Evolutionary conservation across 2,888 invertebrate genomes (phyloP).

Genomic region (Chymomyza procnemis): DNA sequence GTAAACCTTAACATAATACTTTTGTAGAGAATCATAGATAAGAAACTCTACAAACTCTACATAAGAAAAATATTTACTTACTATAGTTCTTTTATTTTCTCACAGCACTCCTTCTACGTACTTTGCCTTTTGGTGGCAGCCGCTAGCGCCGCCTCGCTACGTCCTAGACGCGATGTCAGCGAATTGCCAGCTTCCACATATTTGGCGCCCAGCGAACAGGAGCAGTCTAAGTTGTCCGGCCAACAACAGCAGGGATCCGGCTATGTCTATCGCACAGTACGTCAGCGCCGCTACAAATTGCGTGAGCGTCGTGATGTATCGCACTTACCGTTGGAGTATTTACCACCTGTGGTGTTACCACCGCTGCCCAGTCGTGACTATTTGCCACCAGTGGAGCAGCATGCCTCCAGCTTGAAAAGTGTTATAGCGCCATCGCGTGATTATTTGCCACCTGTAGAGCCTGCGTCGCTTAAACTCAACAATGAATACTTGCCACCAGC

Average conservation of each 20-base stretch:
- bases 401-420: slow-evolving; percentile 53
- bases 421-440: slow-evolving; percentile 53
- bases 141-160: slow-evolving; percentile 17
- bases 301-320: slow-evolving; percentile 71
- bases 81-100: neutral
- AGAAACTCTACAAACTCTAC: too few relatives aligned
- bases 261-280: slow-evolving; percentile 48
- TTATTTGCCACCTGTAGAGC: slow-evolving; percentile 58
- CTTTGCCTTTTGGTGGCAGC: slow-evolving; percentile 23
- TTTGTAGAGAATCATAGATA: too few relatives aligned
- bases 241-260: slow-evolving; percentile 27
- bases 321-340: slow-evolving; percentile 61
- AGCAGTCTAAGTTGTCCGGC: slow-evolving; percentile 7
- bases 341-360: slow-evolving; percentile 67
- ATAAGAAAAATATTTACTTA: neutral
- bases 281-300: slow-evolving; percentile 34
- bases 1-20: too few relatives aligned
- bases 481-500: slow-evolving; percentile 59
- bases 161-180: slow-evolving; percentile 27
- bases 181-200: slow-evolving; percentile 26
- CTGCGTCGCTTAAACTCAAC: slow-evolving; percentile 20
- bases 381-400: slow-evolving; percentile 68
- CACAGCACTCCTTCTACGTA: neutral
- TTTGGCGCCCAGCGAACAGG: slow-evolving; percentile 17
- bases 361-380: slow-evolving; percentile 65